Evolutionary conservation across 2,797 vertebrate genomes (phyloP).

Genomic region (Malacoraja senta): DNA sequence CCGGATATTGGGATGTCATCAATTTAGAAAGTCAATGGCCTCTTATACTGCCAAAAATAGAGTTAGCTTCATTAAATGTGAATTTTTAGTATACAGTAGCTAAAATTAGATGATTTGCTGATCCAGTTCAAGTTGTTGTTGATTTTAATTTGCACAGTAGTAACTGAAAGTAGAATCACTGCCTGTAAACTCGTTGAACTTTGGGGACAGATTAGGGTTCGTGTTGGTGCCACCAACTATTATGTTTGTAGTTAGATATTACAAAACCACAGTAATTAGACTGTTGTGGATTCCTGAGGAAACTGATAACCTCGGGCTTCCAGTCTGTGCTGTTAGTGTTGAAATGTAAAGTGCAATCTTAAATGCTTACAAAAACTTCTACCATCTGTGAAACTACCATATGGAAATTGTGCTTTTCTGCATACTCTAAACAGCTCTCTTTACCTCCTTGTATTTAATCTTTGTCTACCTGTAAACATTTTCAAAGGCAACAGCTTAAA

Average conservation of each 20-base stretch:
- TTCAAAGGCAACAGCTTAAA: slow-evolving; percentile 99
- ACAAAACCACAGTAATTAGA: slow-evolving; percentile 80
- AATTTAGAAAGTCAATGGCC: slow-evolving; percentile 87
- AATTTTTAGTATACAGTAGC: slow-evolving; percentile 95
- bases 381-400: slow-evolving; percentile 86
- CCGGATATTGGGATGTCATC: slow-evolving; percentile 79
- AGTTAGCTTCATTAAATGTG: slow-evolving; percentile 94
- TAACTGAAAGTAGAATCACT: slow-evolving; percentile 94
- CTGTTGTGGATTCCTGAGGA: slow-evolving; percentile 65
- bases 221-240: slow-evolving; percentile 92
- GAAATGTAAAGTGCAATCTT: slow-evolving; percentile 81
- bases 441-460: slow-evolving; percentile 98
- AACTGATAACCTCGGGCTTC: slow-evolving; percentile 74
- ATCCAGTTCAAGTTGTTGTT: slow-evolving; percentile 98
- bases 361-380: slow-evolving; percentile 58
- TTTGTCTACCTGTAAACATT: slow-evolving; percentile 99
- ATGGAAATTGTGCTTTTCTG: slow-evolving; percentile 84
- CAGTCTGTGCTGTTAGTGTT: slow-evolving; percentile 91
- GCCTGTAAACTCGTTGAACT: slow-evolving; percentile 93
- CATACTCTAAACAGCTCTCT: slow-evolving; percentile 91
- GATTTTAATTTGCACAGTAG: slow-evolving; percentile 99
- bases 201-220: slow-evolving; percentile 75
- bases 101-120: slow-evolving; percentile 97
- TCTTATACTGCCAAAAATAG: slow-evolving; percentile 99
- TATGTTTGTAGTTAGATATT: slow-evolving; percentile 91